These are phyloP conservation scores for Pterobdella sp. DNA, from an alignment of 2,888 invertebrate species.

Conservation along the genomic window DNA sequence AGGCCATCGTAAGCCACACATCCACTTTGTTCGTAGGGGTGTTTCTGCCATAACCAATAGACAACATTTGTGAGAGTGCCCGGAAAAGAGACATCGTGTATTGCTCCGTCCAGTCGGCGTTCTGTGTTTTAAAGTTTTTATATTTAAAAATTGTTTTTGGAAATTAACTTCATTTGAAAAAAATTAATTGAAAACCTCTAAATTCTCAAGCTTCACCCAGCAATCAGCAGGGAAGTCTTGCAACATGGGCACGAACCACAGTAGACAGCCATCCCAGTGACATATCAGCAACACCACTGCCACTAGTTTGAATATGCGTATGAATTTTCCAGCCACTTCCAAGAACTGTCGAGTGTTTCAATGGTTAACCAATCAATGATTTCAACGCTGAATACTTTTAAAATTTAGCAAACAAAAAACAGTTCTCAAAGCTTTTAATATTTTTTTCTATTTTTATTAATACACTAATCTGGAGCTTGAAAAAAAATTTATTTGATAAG, in stretches of 20 bases:
- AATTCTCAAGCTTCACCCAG: conserved; percentile 85
- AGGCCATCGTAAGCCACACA: conserved; percentile 23
- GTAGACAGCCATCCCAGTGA: conserved; percentile 97
- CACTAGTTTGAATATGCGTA: conserved; percentile 98
- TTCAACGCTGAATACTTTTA: too few relatives aligned
- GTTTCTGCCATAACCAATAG: conserved; percentile 25
- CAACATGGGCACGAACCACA: conserved; percentile 96
- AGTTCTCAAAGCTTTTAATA: too few relatives aligned
- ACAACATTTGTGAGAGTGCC: conserved; percentile 26
- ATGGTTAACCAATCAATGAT: background rate
- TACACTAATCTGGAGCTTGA: too few relatives aligned
- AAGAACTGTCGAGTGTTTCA: conserved; percentile 68
- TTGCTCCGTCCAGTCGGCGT: conserved; percentile 25
- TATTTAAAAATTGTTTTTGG: too few relatives aligned
- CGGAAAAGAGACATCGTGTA: conserved; percentile 28
- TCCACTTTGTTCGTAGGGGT: conserved; percentile 26
- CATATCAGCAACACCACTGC: conserved; percentile 98
- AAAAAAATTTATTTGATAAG: too few relatives aligned
- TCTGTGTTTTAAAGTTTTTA: background rate
- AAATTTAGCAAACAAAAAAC: too few relatives aligned
- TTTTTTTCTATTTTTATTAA: too few relatives aligned
- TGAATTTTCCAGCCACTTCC: conserved; percentile 97
- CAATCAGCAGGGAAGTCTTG: conserved; percentile 96
- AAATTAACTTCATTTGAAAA: too few relatives aligned
- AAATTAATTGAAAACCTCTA: too few relatives aligned